These are phyloP conservation scores for Trissolcus basalis DNA, from an alignment of 1,140 invertebrate genomes.

Conservation along the genomic window DNA sequence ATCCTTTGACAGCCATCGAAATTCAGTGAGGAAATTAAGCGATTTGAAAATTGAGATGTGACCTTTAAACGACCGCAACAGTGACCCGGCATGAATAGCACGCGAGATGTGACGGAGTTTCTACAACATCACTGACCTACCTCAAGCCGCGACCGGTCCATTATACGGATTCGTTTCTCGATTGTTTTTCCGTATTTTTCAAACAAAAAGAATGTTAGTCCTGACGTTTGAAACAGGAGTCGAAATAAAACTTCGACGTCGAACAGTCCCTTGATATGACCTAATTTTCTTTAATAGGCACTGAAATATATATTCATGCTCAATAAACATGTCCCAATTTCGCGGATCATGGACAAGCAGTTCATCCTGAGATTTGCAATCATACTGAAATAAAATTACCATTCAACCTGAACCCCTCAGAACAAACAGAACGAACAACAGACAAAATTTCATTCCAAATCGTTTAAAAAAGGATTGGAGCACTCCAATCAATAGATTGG, in stretches of 20 bases:
- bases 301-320: conserved; percentile 29
- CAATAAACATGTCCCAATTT: conserved; percentile 46
- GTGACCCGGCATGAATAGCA: conserved; percentile 44
- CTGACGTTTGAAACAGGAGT: conserved; percentile 16
- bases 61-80: conserved; percentile 46
- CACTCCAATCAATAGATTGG: too few relatives aligned
- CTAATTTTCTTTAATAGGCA: conserved; percentile 39
- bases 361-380: not conserved
- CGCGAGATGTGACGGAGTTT: conserved; percentile 25
- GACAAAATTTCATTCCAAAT: not conserved
- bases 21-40: conserved; percentile 2
- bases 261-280: conserved; percentile 23
- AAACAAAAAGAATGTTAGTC: not conserved
- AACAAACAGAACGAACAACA: too few relatives aligned
- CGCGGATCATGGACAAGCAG: not conserved
- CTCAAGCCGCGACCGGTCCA: conserved; percentile 24
- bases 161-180: conserved; percentile 27
- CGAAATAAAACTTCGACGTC: not conserved
- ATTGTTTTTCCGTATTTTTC: conserved; percentile 3
- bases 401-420: too few relatives aligned
- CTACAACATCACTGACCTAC: conserved; percentile 41
- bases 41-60: conserved; percentile 16
- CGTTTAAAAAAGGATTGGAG: too few relatives aligned
- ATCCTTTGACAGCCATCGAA: not conserved
- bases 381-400: too few relatives aligned